Percentiles rank a stretch among this genome's conserved stretches.
Evolutionary conservation across 1,140 invertebrate species (phyloP).

Genomic region (Danaus plexippus): DNA sequence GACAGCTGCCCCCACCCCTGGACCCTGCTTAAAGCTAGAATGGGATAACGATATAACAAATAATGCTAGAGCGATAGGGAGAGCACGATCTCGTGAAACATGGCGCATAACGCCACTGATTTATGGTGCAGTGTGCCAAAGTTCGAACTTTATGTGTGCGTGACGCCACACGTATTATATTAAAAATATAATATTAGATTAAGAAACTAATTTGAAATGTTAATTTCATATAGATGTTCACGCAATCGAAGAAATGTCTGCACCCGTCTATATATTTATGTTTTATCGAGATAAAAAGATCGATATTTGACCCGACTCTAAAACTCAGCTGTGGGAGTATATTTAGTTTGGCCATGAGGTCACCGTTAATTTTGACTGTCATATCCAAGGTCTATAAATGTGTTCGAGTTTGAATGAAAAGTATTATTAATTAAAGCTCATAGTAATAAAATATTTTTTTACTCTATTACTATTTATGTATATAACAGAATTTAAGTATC

Average conservation of each 20-base stretch:
- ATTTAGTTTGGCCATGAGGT: constrained; percentile 31
- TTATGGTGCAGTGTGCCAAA: constrained; percentile 70
- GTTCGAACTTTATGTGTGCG: constrained; percentile 67
- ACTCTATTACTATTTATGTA: too few relatives aligned
- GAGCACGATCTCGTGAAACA: constrained; percentile 63
- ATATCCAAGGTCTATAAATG: constrained; percentile 26
- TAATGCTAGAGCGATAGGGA: constrained; percentile 52
- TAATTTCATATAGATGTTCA: constrained; percentile 19
- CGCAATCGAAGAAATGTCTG: neutral
- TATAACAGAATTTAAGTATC: too few relatives aligned
- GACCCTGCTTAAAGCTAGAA: constrained; percentile 46
- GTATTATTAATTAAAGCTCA: too few relatives aligned
- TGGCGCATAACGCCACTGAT: constrained; percentile 74
- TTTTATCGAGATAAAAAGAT: constrained; percentile 18
- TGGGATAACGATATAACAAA: constrained; percentile 46
- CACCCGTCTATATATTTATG: constrained; percentile 8
- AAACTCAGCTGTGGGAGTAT: constrained; percentile 26
- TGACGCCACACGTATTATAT: constrained; percentile 41
- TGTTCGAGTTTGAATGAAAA: neutral
- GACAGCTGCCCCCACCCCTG: constrained; percentile 59
- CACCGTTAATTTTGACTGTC: constrained; percentile 39
- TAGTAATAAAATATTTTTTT: too few relatives aligned
- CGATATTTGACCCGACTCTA: constrained; percentile 35
- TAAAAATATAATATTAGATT: constrained; percentile 22
- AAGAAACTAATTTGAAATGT: constrained; percentile 16